These are phyloP conservation scores for Pleuronectes platessa DNA, from an alignment of 2,113 vertebrate genomes.

Conservation along the genomic window DNA sequence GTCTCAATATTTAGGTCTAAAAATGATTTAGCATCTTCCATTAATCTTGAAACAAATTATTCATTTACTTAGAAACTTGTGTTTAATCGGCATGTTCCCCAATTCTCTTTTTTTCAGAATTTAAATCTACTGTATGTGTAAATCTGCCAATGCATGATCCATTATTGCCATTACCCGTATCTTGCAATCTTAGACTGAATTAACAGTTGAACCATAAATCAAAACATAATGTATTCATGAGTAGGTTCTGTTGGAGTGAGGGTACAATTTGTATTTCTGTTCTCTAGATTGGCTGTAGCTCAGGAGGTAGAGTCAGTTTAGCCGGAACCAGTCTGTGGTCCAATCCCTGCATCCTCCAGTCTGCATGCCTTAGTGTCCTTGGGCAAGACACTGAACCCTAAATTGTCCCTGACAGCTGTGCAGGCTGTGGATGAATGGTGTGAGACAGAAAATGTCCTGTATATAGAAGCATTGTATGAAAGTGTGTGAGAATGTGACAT, in stretches of 20 bases:
- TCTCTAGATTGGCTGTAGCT: no score
- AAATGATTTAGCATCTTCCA: not conserved
- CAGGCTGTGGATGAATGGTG: no score
- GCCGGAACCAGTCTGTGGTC: no score
- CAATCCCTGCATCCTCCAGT: no score
- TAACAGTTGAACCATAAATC: conserved; percentile 3
- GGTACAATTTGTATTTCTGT: not conserved
- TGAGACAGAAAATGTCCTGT: no score
- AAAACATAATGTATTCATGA: not conserved
- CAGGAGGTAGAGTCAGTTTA: no score
- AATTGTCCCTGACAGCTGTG: no score
- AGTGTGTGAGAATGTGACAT: no score
- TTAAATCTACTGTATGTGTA: not conserved
- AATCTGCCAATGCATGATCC: not conserved
- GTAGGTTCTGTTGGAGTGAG: not conserved
- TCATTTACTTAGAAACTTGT: not conserved
- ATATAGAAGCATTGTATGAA: no score
- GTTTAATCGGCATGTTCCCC: not conserved
- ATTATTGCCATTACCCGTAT: not conserved
- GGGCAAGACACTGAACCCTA: no score
- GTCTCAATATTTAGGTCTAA: not conserved
- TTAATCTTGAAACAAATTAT: not conserved
- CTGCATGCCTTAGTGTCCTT: no score
- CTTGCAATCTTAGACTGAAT: not conserved
- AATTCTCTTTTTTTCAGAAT: not conserved